phyloP scores from a whole-genome alignment of 2,797 vertebrate species.

The Ara ararauna region DNA sequence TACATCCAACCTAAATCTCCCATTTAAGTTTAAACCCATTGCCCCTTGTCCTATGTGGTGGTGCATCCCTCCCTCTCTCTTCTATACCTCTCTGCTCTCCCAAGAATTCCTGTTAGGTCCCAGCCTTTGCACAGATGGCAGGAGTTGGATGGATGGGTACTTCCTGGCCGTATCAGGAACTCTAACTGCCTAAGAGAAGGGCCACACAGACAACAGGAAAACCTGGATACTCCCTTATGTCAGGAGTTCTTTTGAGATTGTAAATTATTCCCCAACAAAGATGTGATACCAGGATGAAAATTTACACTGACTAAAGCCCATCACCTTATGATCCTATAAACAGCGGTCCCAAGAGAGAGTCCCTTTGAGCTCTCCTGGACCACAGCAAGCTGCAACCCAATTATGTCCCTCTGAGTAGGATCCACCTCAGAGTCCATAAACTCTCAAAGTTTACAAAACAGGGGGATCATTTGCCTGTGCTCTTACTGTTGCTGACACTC shows the following conservation, averaged over 20 bases:
- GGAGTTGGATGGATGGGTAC: background rate
- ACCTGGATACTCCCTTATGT: background rate
- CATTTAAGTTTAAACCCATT: background rate
- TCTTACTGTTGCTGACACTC: background rate
- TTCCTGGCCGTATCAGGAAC: background rate
- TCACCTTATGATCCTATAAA: background rate
- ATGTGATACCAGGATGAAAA: background rate
- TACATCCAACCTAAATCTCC: background rate
- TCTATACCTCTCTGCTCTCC: background rate
- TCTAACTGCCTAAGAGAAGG: background rate
- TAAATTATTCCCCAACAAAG: background rate
- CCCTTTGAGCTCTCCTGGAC: background rate
- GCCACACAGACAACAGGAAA: background rate
- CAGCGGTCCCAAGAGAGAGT: too few species aligned
- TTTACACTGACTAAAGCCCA: background rate
- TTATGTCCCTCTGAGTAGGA: background rate
- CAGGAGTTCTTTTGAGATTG: background rate
- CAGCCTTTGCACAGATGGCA: background rate
- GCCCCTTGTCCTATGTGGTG: background rate
- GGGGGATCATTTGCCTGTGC: background rate
- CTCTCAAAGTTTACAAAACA: background rate
- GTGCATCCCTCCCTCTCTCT: background rate
- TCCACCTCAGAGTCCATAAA: background rate
- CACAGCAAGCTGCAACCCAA: background rate
- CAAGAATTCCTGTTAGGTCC: background rate